These are phyloP conservation scores for Athene noctua DNA, from an alignment of 2,113 vertebrate species.

Conservation along the genomic window DNA sequence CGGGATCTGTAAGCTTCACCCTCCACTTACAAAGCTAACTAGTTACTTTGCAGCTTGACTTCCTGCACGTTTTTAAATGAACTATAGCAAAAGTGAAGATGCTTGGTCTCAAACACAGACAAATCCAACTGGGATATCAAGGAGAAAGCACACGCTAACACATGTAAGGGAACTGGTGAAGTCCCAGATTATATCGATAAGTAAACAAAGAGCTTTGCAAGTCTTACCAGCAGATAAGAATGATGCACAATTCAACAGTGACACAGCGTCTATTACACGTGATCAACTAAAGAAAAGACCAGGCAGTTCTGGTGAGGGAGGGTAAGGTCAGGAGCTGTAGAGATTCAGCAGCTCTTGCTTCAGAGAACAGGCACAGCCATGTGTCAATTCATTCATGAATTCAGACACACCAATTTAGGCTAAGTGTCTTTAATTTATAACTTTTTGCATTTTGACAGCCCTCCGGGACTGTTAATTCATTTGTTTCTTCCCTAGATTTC, in stretches of 20 bases:
- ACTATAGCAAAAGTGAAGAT: neutral
- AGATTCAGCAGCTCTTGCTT: neutral
- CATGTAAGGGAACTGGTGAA: accelerated
- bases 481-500: slow-evolving; percentile 5
- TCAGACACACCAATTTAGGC: neutral
- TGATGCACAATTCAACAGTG: neutral
- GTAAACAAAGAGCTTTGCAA: neutral
- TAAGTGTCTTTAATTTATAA: slow-evolving; percentile 34
- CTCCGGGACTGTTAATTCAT: slow-evolving; percentile 9
- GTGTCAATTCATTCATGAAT: neutral
- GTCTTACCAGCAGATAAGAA: neutral
- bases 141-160: neutral
- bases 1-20: neutral
- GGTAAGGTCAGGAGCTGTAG: neutral
- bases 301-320: neutral
- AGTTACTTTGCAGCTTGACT: neutral
- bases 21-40: neutral
- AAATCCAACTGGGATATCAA: neutral
- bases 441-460: neutral
- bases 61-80: neutral
- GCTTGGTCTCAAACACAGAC: neutral
- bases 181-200: neutral
- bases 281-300: neutral
- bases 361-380: neutral
- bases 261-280: neutral